A percentile compares a stretch with the other conserved stretches of the same genome.
Conservation (phyloP, 2,888 invertebrate species). For the Drosophila flavopinicola region DNA sequence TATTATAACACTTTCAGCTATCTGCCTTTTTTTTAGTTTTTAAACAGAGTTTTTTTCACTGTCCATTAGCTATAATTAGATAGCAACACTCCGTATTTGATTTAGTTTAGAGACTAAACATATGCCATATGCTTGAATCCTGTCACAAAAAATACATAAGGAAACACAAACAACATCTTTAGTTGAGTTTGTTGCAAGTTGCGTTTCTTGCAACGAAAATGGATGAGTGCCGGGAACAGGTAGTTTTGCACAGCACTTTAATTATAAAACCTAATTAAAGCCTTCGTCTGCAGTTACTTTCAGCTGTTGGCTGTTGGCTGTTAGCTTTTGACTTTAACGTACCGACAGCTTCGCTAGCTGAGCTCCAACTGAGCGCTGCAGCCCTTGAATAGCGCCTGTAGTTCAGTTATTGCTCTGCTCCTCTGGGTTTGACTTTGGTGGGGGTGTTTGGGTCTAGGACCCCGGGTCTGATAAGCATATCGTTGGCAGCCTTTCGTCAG, state of each 20-base stretch:
- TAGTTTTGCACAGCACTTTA: constrained; percentile 29
- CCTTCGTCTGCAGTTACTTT: constrained; percentile 31
- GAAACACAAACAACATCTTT: not conserved
- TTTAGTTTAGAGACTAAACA: not conserved
- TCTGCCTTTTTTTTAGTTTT: too few species aligned
- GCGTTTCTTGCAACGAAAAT: not conserved
- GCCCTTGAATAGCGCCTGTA: constrained; percentile 35
- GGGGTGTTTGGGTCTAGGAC: not conserved
- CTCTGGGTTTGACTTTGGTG: not conserved
- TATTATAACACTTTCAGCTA: too few species aligned
- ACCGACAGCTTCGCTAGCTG: constrained; percentile 74
- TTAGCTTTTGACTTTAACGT: constrained; percentile 19
- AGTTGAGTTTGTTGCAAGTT: not conserved
- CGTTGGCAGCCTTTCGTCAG: constrained; percentile 54
- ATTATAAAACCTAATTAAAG: constrained; percentile 45
- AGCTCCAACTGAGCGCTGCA: constrained; percentile 57
- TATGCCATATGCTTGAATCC: constrained; percentile 53
- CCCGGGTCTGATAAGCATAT: constrained; percentile 38
- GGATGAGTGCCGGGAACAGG: constrained; percentile 4
- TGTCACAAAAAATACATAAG: too few species aligned
- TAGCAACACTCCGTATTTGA: too few species aligned
- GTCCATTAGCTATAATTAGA: too few species aligned
- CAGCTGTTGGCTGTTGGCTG: not conserved
- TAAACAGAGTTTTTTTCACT: too few species aligned
- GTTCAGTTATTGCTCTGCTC: constrained; percentile 16